Base-by-base conservation (phyloP, 2,113 vertebrate species). In the Xiphophorus couchianus region DNA sequence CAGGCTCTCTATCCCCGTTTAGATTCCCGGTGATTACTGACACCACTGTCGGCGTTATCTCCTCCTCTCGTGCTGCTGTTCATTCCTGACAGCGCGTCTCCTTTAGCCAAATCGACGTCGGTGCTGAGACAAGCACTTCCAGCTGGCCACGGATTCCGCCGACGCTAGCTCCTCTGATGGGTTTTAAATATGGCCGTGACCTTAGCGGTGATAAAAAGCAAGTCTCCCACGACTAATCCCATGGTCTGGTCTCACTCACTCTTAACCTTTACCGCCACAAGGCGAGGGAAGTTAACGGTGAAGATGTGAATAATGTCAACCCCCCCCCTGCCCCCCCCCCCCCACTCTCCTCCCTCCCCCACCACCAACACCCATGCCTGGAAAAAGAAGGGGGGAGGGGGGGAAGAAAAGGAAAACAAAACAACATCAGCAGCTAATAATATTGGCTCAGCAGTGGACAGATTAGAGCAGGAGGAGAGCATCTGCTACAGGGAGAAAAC, bases 171-270 rank as follows among this genome's bases (percentile, higher is more conserved):
- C 22, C 86, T 82, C 82, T 86, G 73, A 48, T 84, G 87, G 89
- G 83, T 92, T 90, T 93, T 91, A 90, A 92, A 93, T 82, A 87
- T 81, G 88, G 80, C 84, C 77, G 71, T 91, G 92, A 93, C 89
- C 91, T 93, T 92, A 93, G 68, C 82, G 78, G 90, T 88, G 92
- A 93, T 93, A 90, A 92, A 91, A 92, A 35, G 86, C 87, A 86
- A 85, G 91, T 91, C 89, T 87, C 83, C 71, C 75, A 48, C 76
- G 86, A 89, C 90, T 87, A 92, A 92, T 93, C 91, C 86, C 82
- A 84, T 80, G 73, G 85, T 80, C 81, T 19, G 69, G 83, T 88
- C 83, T 90, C 84, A 81, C 85, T 81, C 60, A 84, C 89, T 91
- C 89, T 91, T 93, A 89, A 91, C 89, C 92, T 89, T 91, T 88